phyloP scores from a whole-genome alignment of 2,888 invertebrate genomes.

The Norana najaformis region DNA sequence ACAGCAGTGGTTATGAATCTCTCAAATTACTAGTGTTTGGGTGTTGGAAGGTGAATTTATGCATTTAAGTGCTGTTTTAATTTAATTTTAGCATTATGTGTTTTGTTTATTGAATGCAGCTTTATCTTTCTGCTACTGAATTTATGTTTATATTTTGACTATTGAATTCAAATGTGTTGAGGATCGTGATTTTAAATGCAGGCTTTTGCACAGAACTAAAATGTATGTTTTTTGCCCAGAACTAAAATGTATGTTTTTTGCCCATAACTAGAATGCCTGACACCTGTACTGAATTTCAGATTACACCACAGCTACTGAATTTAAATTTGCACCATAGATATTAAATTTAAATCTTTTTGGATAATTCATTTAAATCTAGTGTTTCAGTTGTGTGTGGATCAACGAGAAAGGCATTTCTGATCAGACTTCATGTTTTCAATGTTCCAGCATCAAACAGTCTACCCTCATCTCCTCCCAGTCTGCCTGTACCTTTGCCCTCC shows the following conservation, averaged over 20 bases:
- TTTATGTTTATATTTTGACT: neutral
- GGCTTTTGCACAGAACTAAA: neutral
- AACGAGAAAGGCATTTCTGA: neutral
- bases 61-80: neutral
- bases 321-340: neutral
- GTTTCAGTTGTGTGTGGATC: neutral
- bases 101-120: neutral
- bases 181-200: neutral
- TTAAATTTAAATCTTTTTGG: neutral
- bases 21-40: neutral
- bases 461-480: constrained; percentile 13
- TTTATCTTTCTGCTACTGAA: neutral
- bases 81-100: neutral
- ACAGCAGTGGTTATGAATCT: neutral
- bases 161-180: neutral
- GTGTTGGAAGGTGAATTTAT: neutral
- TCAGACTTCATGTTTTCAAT: neutral
- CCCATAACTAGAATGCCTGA: neutral
- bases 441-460: neutral
- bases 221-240: neutral
- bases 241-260: neutral
- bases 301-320: neutral
- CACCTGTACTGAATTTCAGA: neutral
- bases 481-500: neutral
- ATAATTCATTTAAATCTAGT: neutral